These are phyloP conservation scores for Diorhabda elongata DNA, from an alignment of 1,140 invertebrate genomes.

Conservation along the genomic window DNA sequence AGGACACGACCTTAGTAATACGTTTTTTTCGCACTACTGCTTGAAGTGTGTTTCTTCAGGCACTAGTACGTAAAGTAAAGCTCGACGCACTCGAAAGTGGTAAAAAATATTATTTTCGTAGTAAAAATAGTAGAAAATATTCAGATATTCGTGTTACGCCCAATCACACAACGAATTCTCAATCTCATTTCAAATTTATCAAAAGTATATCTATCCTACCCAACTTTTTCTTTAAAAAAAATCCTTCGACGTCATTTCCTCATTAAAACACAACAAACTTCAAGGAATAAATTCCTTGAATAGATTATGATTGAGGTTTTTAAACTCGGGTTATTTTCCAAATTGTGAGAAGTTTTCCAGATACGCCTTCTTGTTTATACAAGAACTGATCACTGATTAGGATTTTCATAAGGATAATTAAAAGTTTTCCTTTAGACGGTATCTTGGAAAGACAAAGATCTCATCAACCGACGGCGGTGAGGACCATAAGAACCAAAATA, in stretches of 20 bases:
- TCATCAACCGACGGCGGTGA: background rate
- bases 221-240: background rate
- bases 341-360: conserved; percentile 1
- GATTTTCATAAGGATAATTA: conserved; percentile 3
- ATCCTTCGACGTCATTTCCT: background rate
- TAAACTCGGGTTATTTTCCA: background rate
- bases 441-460: background rate
- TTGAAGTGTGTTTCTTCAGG: too few relatives aligned
- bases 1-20: too few relatives aligned
- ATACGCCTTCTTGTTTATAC: background rate
- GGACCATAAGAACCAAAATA: background rate
- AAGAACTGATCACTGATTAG: conserved; percentile 2
- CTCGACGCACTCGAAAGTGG: too few relatives aligned
- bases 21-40: too few relatives aligned
- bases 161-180: too few relatives aligned
- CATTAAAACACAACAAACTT: conserved; percentile 1
- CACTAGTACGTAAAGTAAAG: too few relatives aligned
- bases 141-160: too few relatives aligned
- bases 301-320: conserved; percentile 1
- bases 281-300: background rate
- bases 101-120: too few relatives aligned
- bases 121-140: too few relatives aligned
- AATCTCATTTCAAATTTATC: too few relatives aligned
- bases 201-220: background rate
- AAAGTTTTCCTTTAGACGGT: background rate